These are phyloP conservation scores for Drosophila anomalipes DNA, from an alignment of 2,888 invertebrate genomes.

Conservation along the genomic window DNA sequence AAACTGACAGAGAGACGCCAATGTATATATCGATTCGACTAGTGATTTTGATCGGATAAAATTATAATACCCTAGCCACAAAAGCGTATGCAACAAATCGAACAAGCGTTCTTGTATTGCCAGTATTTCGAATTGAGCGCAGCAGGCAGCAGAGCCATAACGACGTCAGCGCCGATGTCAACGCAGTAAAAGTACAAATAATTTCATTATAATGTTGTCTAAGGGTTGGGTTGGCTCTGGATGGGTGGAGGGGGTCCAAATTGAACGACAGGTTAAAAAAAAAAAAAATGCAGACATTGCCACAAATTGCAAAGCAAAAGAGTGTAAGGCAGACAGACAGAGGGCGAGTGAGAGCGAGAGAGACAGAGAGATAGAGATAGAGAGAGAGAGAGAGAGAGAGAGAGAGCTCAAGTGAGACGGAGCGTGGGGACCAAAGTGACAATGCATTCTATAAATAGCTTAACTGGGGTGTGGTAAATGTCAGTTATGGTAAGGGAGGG, in stretches of 20 bases:
- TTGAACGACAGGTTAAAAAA: constrained; percentile 39
- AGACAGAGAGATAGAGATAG: neutral
- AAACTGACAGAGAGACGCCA: neutral
- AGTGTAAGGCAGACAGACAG: neutral
- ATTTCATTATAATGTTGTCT: constrained; percentile 74
- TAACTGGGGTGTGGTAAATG: constrained; percentile 26
- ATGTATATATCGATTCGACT: neutral
- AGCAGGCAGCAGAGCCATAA: constrained; percentile 29
- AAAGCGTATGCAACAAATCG: constrained; percentile 36
- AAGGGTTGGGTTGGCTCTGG: constrained; percentile 14
- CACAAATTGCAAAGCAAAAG: neutral
- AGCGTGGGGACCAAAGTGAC: constrained; percentile 69
- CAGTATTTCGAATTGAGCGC: constrained; percentile 32
- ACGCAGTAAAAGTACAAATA: constrained; percentile 70
- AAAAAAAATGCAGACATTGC: constrained; percentile 14
- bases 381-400: constrained; percentile 20
- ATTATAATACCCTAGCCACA: neutral
- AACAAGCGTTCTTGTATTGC: constrained; percentile 35
- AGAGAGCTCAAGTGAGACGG: constrained; percentile 1
- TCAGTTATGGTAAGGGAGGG: neutral
- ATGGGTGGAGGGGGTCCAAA: neutral
- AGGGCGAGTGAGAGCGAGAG: neutral
- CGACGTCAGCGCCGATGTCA: constrained; percentile 24
- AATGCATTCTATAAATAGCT: constrained; percentile 72
- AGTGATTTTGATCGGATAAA: neutral